Evolutionary conservation across 1,140 invertebrate species (phyloP).

Genomic region (Bicyclus anynana): DNA sequence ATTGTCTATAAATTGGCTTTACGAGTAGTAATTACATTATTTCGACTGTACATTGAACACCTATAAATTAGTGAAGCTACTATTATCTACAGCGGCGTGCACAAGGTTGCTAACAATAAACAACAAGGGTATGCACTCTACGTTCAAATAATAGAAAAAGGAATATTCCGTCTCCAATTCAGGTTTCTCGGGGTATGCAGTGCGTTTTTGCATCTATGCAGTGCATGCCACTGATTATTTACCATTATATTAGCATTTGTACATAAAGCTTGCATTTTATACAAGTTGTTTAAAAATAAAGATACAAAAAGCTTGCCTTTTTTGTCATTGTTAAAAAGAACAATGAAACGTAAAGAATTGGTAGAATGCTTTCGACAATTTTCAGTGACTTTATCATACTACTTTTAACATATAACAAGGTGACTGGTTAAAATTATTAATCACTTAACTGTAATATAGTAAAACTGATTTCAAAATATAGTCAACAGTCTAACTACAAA

Average conservation of each 20-base stretch:
- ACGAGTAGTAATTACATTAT: slow-evolving; percentile 19
- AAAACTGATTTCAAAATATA: slow-evolving; percentile 11
- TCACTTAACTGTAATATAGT: slow-evolving; percentile 22
- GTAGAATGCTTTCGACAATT: background rate
- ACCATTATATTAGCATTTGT: slow-evolving; percentile 6
- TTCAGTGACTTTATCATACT: background rate
- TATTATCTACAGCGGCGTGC: no score
- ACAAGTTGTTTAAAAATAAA: no score
- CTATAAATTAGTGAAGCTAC: slow-evolving; percentile 9
- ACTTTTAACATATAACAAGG: slow-evolving; percentile 31
- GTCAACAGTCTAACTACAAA: slow-evolving; percentile 29
- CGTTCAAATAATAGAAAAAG: no score
- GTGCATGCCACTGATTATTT: no score
- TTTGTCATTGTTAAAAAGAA: background rate
- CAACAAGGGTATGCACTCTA: no score
- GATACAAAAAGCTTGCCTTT: slow-evolving; percentile 9
- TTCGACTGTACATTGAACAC: slow-evolving; percentile 8
- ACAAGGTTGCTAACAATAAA: no score
- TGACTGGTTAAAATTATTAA: slow-evolving; percentile 43
- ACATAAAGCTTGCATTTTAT: no score
- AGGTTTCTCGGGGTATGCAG: no score
- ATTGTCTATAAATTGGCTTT: slow-evolving; percentile 15
- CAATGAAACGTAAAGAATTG: background rate
- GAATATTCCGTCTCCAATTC: no score
- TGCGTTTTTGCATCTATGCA: no score